Evolutionary conservation across 2,888 invertebrate species (phyloP), one percentile per base, ranked within the genome.

Genomic region (Ornithoptera priamus): DNA sequence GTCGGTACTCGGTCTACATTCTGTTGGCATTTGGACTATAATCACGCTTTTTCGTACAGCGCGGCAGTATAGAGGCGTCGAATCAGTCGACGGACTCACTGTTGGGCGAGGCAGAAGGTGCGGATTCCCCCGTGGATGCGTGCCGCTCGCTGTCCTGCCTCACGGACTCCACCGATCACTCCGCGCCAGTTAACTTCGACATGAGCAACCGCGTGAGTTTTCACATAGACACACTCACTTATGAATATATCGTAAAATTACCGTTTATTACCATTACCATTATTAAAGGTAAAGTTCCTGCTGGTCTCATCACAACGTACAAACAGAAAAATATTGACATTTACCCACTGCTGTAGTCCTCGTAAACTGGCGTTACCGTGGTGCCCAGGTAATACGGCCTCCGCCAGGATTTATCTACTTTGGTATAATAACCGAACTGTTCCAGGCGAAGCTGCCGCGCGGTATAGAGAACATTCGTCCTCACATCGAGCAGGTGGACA

Each of bases 381-480:
- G 5, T 5, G 30, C 30, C 5, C 5, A 30, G 22, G 22, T 22
- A 22, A 22, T 22, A 22, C 22, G 22, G 22, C 22, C 22, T 22
- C 22, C 1, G 22, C 22, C 22, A 22, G 30, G 30, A 30, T 30
- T 30, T 30, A 30, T 0, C 30, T 30, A 30, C 30, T 30, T 3
- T 3, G 5, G 30, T 30, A 30, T 3, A 30, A 30, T 30, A 4
- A 17, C 10, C 0, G 0, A 17, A n/a, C 10, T 7, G 53, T 42
- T 62, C 17, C 81, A 97, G 96, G 98, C 99, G 0, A 98, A 99
- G 85, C 92, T 99, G 62, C 99, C 99, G 0, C 95, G 98, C 67
- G 99, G 99, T 64, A 99, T 99, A 77, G 97, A 98, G 81, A 98
- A 99, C 87, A 99, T 99, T 77, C 95, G 99, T 0, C 98, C 99